Evolutionary conservation across 2,888 invertebrate genomes (phyloP), one percentile per base, ranked within the genome.

Genomic region (Cepaea hortensis): DNA sequence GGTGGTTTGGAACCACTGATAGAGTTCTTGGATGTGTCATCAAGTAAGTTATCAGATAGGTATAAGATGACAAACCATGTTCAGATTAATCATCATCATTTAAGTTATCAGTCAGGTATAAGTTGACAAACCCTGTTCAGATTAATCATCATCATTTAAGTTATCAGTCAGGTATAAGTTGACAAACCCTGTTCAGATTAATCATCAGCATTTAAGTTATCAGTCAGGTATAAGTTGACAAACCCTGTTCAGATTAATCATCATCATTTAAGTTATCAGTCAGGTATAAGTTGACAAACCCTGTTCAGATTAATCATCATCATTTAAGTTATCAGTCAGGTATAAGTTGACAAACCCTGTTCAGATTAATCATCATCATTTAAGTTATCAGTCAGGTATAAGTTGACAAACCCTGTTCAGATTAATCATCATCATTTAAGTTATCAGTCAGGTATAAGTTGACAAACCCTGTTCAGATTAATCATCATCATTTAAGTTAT

Each of bases 11-110:
- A 92, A 80, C 92, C 93, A 4, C 90, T 94, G 20, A 92, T 94
- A 11, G 94, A 94, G 85, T 94, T 94, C 87, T 91, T 94, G n/a
- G 91, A 92, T 35, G 91, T 93, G 18, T 90, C 93, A 82, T 94
- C 94, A 88, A 91, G 94, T 94, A 82, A 82, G 82, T 50, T 23
- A 20, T 48, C 55, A 75, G 13, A 1, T 20, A 20, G n/a, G 13
- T 70, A 20, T 20, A n/a, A 70, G 7, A n/a, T 15, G n/a, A 70
- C 15, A 15, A 70, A n/a, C 13, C 20, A 70, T n/a, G n/a, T 70
- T 20, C 13, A 65, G 18, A 65, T 9, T 65, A 65, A 65, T 35
- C 35, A 35, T 35, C 35, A 35, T 35, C 35, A 35, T 35, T n/a
- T 94, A 82, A 82, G 82, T 50, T 23, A 20, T 48, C 55, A 75